Evolutionary conservation across 2,797 vertebrate genomes (phyloP), one percentile per base, ranked within the genome.

Genomic region (Rhynchotus rufescens): DNA sequence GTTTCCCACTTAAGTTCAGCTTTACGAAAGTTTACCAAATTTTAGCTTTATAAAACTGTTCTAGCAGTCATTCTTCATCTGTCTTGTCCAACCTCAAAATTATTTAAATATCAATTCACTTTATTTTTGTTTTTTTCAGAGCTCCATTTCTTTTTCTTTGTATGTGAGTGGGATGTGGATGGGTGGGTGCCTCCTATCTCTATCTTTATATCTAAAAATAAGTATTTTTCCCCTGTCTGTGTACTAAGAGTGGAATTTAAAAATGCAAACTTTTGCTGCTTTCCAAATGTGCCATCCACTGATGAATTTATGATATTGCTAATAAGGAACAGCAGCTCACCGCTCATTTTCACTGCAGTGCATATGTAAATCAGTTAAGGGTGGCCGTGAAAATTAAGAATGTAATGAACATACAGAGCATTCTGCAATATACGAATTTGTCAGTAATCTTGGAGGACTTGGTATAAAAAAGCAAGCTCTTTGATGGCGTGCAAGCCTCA

Each of bases 111-210:
- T 56, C 84, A 73, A 45, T n/a, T 90, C 2, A 0, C 42, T 66
- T 75, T 25, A 56, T n/a, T 86, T 84, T 88, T 66, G 22, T 56
- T n/a, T 88, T 82, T 88, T 66, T 15, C 38, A 44, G 25, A 30
- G 20, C 10, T 69, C 38, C n/a, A 26, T 47, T 59, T 5, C 10
- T 32, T 62, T 56, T 15, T 34, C 40, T 71, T 45, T 15, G 34
- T 61, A 67, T 45, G 12, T 66, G 7, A 8, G 51, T 26, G 26
- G 51, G 5, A 15, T 9, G 42, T 17, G 42, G 16, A 44, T 44
- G 51, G 51, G 51, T 49, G 12, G 15, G 28, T 16, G 9, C 16
- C 82, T 68, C 42, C 17, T 80, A 82, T 68, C 40, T 61, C 22
- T 87, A 3, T 45, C 60, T 80, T 61, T 65, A 51, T 12, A 2